A percentile compares a stretch with the other conserved stretches of the same genome.
phyloP scores from a whole-genome alignment of 2,888 invertebrate species.

The Clunio marinus region DNA sequence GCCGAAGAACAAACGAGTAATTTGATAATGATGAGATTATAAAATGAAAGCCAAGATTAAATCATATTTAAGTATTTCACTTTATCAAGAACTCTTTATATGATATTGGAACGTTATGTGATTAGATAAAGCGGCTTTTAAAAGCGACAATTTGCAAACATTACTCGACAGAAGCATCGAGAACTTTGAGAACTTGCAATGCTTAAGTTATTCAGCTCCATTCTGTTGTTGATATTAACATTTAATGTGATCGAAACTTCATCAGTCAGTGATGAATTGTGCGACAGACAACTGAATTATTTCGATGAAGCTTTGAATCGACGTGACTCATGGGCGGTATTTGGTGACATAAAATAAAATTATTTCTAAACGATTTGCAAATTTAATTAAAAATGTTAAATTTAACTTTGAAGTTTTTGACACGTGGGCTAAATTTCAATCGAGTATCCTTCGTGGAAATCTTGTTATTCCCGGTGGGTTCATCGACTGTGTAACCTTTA shows the following conservation, averaged over 20 bases:
- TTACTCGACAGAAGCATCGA: too few species aligned
- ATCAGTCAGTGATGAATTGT: neutral
- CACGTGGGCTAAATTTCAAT: constrained; percentile 12
- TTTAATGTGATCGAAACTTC: neutral
- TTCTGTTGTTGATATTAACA: neutral
- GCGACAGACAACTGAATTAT: neutral
- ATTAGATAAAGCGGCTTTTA: too few species aligned
- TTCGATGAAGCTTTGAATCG: neutral
- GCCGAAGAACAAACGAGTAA: too few species aligned
- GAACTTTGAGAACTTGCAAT: too few species aligned
- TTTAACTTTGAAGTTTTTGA: neutral
- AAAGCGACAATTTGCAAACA: too few species aligned
- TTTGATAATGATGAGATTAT: too few species aligned
- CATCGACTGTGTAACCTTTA: neutral
- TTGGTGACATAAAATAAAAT: neutral
- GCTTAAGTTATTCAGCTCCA: too few species aligned
- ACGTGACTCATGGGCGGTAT: neutral
- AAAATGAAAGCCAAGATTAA: too few species aligned
- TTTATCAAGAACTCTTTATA: too few species aligned
- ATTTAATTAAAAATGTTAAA: too few species aligned
- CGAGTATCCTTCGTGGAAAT: neutral
- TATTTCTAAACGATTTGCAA: neutral
- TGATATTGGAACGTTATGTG: too few species aligned
- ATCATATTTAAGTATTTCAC: too few species aligned
- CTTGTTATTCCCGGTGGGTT: neutral